A percentile compares a stretch with the other conserved stretches of the same genome.
phyloP scores from a whole-genome alignment of 2,797 vertebrate species.

The Gallirallus australis region DNA sequence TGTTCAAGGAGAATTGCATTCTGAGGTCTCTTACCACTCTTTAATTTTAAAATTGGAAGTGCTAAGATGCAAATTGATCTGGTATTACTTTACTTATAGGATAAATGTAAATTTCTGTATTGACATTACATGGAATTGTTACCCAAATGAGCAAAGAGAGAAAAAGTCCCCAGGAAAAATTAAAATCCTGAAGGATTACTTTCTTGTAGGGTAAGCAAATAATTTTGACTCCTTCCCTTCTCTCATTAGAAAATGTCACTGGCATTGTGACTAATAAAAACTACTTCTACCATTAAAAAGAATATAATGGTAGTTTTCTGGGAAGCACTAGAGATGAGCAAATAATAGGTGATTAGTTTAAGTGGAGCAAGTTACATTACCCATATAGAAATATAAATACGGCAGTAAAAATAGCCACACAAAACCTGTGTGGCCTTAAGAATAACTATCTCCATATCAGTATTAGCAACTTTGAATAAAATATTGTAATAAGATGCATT shows the following conservation, averaged over 20 bases:
- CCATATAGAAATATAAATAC: neutral
- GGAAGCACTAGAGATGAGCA: neutral
- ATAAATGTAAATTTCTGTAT: neutral
- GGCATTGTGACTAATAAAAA: neutral
- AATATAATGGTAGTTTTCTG: neutral
- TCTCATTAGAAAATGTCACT: neutral
- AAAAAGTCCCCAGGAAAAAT: neutral
- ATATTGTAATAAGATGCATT: neutral
- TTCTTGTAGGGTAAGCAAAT: neutral
- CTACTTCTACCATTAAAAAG: neutral
- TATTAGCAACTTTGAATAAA: neutral
- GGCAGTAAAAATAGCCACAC: neutral
- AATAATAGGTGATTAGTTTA: neutral
- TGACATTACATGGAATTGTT: neutral
- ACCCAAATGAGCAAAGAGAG: neutral
- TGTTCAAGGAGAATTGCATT: neutral
- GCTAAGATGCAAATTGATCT: neutral
- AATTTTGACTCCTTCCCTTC: neutral
- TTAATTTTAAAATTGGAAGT: neutral
- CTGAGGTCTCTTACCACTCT: neutral
- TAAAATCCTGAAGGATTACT: neutral
- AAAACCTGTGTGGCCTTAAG: neutral
- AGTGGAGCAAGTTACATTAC: neutral
- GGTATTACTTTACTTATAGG: neutral
- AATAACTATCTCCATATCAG: neutral